phyloP scores from a whole-genome alignment of 2,797 vertebrate species.

The Epinephelus malabaricus region DNA sequence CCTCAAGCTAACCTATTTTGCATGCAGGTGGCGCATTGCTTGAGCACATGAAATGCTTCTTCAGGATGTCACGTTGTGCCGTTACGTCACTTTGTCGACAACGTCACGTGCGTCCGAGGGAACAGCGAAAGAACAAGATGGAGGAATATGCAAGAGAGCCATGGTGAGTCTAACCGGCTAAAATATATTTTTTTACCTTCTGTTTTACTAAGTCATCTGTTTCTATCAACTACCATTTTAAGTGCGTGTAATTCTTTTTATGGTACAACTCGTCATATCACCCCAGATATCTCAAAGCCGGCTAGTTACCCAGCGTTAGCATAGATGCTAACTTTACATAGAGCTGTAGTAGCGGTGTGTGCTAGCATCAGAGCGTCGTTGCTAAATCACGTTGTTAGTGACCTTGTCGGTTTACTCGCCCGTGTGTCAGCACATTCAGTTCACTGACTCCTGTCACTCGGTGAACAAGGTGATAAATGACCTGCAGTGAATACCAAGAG shows the following conservation, averaged over 20 bases:
- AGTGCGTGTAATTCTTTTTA: neutral
- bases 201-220: rapidly evolving
- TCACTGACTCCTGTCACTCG: neutral
- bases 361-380: constrained; percentile 30
- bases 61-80: neutral
- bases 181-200: rapidly evolving
- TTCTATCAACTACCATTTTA: rapidly evolving
- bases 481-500: rapidly evolving
- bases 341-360: neutral
- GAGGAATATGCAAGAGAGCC: constrained; percentile 97
- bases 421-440: neutral
- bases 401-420: constrained; percentile 74
- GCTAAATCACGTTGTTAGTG: constrained; percentile 80
- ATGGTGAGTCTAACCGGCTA: constrained; percentile 86
- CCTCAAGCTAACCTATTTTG: neutral
- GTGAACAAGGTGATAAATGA: rapidly evolving
- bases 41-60: constrained; percentile 10
- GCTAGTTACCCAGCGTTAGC: constrained; percentile 56
- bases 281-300: neutral
- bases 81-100: constrained; percentile 49
- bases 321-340: constrained; percentile 55
- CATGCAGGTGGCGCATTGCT: too few species aligned
- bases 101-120: constrained; percentile 64
- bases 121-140: constrained; percentile 89
- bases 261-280: neutral